phyloP scores from a whole-genome alignment of 2,113 vertebrate species.

The Platysternon megacephalum region DNA sequence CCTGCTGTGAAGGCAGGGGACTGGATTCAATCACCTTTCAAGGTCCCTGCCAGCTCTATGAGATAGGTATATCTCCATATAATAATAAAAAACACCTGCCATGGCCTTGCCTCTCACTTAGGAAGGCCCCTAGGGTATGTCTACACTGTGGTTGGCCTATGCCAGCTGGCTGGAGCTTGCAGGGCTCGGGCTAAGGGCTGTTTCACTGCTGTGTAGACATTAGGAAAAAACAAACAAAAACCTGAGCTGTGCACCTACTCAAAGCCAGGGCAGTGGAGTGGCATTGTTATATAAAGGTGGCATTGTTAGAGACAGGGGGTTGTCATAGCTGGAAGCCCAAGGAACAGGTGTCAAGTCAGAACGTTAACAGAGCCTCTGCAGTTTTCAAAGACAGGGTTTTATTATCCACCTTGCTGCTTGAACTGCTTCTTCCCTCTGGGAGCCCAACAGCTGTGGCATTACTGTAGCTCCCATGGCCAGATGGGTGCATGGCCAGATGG shows the following conservation, averaged over 20 bases:
- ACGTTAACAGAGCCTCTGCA: not conserved
- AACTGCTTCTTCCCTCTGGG: not conserved
- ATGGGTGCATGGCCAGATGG: too few relatives aligned
- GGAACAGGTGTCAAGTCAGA: not conserved
- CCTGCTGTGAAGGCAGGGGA: too few relatives aligned
- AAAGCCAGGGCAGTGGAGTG: not conserved
- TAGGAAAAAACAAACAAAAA: not conserved
- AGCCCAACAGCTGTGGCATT: not conserved
- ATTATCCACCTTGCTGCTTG: not conserved
- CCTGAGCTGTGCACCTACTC: not conserved
- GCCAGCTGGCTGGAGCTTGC: too few relatives aligned
- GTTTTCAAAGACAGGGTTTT: not conserved
- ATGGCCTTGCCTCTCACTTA: not conserved
- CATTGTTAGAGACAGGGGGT: not conserved
- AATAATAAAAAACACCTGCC: not conserved
- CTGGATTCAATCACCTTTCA: too few relatives aligned
- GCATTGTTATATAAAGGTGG: not conserved
- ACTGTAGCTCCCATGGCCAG: not conserved
- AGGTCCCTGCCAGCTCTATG: too few relatives aligned
- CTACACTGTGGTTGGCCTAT: not conserved
- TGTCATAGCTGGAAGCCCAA: not conserved
- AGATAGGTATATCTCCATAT: too few relatives aligned
- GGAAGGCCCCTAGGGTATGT: not conserved
- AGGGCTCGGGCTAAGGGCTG: not conserved
- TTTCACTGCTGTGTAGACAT: not conserved